These are phyloP conservation scores for Pseudopodoces humilis DNA, from an alignment of 2,113 vertebrate genomes.

Conservation along the genomic window DNA sequence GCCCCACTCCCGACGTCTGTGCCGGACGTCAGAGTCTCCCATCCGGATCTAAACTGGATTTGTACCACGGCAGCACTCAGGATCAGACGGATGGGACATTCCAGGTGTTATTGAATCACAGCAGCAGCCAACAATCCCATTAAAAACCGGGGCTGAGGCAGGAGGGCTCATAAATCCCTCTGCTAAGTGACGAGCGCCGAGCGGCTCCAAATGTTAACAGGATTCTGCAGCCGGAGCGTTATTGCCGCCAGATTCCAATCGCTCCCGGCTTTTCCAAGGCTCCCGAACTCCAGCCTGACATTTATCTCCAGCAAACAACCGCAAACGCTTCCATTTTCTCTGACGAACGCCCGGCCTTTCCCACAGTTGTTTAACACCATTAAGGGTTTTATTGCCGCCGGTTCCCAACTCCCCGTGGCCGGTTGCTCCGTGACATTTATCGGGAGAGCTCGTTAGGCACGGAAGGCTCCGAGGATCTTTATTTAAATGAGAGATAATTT, in stretches of 20 bases:
- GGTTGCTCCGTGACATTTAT: slow-evolving; percentile 54
- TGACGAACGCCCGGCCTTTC: slow-evolving; percentile 42
- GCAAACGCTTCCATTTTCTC: not conserved
- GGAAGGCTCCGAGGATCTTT: not conserved
- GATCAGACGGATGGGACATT: not conserved
- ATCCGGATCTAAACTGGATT: not conserved
- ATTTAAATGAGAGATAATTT: slow-evolving; percentile 47
- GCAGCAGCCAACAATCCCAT: slow-evolving; percentile 23
- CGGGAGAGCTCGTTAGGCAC: not conserved
- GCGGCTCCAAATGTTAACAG: not conserved
- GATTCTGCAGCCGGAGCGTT: not conserved
- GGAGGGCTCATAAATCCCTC: not conserved
- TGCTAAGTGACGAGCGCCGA: not conserved
- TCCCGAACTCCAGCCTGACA: not conserved
- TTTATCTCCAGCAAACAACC: slow-evolving; percentile 36
- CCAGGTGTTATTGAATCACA: not conserved
- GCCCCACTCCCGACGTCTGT: not conserved
- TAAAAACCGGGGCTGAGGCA: not conserved
- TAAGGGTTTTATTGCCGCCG: slow-evolving; percentile 44
- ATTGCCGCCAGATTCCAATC: slow-evolving; percentile 4
- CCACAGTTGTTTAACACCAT: slow-evolving; percentile 34
- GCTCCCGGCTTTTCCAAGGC: not conserved
- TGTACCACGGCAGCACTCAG: not conserved
- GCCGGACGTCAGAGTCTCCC: not conserved
- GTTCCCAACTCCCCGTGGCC: not conserved